Evolutionary conservation across 37 sponge, comb jelly and placozoan species (phyloP), one percentile per base, ranked within the genome.

Genomic region (Chondrosia reniformis): DNA sequence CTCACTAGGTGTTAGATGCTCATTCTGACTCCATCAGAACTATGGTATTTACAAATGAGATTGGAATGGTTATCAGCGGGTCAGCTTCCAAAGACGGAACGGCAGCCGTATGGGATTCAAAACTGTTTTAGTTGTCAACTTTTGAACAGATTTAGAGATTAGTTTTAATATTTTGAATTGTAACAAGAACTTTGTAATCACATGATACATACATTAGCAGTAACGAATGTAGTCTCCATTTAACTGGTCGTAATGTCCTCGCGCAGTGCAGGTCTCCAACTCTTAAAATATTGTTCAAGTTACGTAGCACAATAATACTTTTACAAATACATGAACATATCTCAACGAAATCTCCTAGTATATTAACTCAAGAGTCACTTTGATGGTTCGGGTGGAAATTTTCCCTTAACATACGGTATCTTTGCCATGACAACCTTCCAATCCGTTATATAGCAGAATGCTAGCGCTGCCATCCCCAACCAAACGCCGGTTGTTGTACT

Each of bases 31-130:
- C 74, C 36, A 78, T 91, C n/a, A 71, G 92, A 5, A 84, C 92
- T 7, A 86, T 91, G 87, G 32, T 81, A 28, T 76, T 75, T 19
- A 75, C 84, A 3, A 52, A 52, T 0, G 76, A 58, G 24, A n/a
- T n/a, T n/a, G 40, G 77, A 17, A 38, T 80, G 36, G 87, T 91
- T 4, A 80, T 91, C 56, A 87, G 92, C 81, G 92, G 92, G 33
- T 83, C 84, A 78, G 92, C 87, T 32, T 91, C 92, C 28, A 83
- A 80, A 0, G 92, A 91, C 64, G 92, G 92, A 31, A 80, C 84
- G 57, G 87, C 87, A 49, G 84, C 87, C 80, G 84, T 91, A 1
- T 91, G 92, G 92, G 49, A 41, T 5, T 43, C 81, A 77, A 37
- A 57, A 67, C 36, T 69, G 58, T 28, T 2, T 3, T 56, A 28